Conservation (phyloP, 2,888 invertebrate genomes). For the Drosophila subquinaria region DNA sequence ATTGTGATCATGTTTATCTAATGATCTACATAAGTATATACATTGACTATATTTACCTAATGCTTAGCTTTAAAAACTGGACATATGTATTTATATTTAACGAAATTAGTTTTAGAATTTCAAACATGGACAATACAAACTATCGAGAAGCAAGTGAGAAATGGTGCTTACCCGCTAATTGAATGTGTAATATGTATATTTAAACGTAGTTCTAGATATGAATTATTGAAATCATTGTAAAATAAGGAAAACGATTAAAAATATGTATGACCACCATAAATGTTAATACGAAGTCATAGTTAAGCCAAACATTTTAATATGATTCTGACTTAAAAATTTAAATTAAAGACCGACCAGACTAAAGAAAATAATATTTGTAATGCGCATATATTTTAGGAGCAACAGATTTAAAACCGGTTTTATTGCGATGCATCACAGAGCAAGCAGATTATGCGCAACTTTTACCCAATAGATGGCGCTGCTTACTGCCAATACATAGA, state of each 20-base stretch:
- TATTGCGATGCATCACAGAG: background rate
- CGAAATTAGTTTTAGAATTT: conserved; percentile 27
- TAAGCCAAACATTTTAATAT: conserved; percentile 7
- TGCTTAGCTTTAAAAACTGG: conserved; percentile 38
- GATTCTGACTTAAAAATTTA: background rate
- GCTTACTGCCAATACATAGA: background rate
- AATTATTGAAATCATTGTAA: conserved; percentile 42
- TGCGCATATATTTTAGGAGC: background rate
- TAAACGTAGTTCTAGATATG: conserved; percentile 18
- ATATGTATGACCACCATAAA: conserved; percentile 5
- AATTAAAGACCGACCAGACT: background rate
- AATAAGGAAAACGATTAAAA: conserved; percentile 18
- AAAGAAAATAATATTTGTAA: background rate
- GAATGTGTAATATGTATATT: conserved; percentile 44
- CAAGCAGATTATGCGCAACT: background rate
- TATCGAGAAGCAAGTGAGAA: conserved; percentile 15
- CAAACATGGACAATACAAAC: conserved; percentile 55
- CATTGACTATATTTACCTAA: conserved; percentile 36
- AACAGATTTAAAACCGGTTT: background rate
- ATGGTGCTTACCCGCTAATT: conserved; percentile 49
- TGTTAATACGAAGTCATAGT: conserved; percentile 5
- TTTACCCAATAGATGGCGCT: conserved; percentile 2
- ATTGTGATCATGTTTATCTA: conserved; percentile 35
- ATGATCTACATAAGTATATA: conserved; percentile 28
- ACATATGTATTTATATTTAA: conserved; percentile 24